Conservation (phyloP, 2,113 vertebrate genomes). For the Campylomormyrus numenius region DNA sequence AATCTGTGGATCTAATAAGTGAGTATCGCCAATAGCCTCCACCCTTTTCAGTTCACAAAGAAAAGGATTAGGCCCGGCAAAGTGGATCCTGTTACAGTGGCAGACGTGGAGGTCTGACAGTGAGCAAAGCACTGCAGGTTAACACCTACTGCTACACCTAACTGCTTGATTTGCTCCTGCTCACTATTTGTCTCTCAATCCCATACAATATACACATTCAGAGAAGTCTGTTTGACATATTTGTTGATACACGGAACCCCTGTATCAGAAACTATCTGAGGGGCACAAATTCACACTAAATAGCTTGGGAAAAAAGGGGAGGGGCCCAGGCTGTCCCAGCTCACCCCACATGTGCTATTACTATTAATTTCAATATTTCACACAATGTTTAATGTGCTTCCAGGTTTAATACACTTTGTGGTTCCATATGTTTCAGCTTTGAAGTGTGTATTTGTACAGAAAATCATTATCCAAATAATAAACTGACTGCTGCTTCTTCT, state of each 20-base stretch:
- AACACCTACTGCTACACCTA: neutral
- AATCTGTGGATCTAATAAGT: neutral
- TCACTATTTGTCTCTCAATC: neutral
- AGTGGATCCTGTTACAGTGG: neutral
- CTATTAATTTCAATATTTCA: too few relatives aligned
- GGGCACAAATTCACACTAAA: neutral
- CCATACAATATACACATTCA: neutral
- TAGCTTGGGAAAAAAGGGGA: neutral
- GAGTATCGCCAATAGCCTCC: neutral
- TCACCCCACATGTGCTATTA: too few relatives aligned
- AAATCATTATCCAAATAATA: too few relatives aligned
- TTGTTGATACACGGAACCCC: neutral
- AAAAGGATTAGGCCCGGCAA: neutral
- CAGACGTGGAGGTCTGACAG: neutral
- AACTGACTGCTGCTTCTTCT: neutral
- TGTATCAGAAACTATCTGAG: neutral
- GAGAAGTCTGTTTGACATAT: neutral
- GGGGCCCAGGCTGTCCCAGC: too few relatives aligned
- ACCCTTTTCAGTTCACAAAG: neutral
- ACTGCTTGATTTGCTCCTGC: neutral
- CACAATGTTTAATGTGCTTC: neutral
- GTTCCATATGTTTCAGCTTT: too few relatives aligned
- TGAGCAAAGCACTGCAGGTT: neutral
- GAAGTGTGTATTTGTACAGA: too few relatives aligned
- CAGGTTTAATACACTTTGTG: neutral